Conservation (phyloP, 2,888 invertebrate species). For the Venusia cambrica region DNA sequence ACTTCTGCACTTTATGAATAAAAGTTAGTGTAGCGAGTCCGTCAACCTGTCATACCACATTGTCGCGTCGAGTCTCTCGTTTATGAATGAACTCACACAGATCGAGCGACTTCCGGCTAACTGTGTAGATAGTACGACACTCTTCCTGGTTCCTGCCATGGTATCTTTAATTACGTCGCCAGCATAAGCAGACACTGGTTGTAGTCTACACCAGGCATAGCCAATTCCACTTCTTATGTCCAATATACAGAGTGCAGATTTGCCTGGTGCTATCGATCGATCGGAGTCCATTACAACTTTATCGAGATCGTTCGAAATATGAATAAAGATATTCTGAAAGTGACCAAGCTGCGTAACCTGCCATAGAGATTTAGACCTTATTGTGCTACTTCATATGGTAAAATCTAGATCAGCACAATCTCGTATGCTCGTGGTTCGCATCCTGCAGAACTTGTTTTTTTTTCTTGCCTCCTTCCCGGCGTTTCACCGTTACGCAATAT, state of each 20-base stretch:
- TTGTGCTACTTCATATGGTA: slow-evolving; percentile 40
- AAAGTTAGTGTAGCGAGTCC: slow-evolving; percentile 45
- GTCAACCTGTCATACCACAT: slow-evolving; percentile 67
- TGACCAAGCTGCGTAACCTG: slow-evolving; percentile 48
- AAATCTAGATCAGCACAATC: slow-evolving; percentile 41
- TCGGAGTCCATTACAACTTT: slow-evolving; percentile 62
- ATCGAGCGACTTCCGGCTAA: slow-evolving; percentile 79
- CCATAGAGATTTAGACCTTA: slow-evolving; percentile 51
- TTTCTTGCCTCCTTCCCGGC: slow-evolving; percentile 76
- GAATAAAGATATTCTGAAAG: slow-evolving; percentile 78
- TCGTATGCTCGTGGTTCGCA: slow-evolving; percentile 55
- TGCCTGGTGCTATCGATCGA: slow-evolving; percentile 40
- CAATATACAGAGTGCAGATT: slow-evolving; percentile 50
- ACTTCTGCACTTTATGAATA: slow-evolving; percentile 49
- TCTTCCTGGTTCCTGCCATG: slow-evolving; percentile 81
- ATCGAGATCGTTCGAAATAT: slow-evolving; percentile 76
- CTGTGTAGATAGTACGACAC: slow-evolving; percentile 81
- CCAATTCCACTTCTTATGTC: slow-evolving; percentile 41
- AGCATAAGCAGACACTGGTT: slow-evolving; percentile 63
- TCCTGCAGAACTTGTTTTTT: slow-evolving; percentile 76
- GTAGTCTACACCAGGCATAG: slow-evolving; percentile 22
- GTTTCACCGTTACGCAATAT: slow-evolving; percentile 81
- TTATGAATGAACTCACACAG: slow-evolving; percentile 81
- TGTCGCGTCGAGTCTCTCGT: slow-evolving; percentile 65
- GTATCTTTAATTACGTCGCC: slow-evolving; percentile 75